Evolutionary conservation across 1,140 invertebrate genomes (phyloP).

Genomic region (Popillia japonica): DNA sequence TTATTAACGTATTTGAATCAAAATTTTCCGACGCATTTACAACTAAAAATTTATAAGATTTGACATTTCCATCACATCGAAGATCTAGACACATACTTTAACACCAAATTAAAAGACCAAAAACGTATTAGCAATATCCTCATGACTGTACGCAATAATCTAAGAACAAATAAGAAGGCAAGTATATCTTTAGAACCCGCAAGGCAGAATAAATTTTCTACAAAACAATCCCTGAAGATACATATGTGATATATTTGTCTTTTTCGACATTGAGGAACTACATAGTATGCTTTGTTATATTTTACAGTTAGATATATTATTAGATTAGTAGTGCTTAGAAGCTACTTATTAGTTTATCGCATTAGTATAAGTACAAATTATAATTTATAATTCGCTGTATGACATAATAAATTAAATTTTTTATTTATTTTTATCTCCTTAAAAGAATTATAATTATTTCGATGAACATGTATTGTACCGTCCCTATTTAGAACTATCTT

Average conservation of each 20-base stretch:
- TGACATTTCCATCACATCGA: background rate
- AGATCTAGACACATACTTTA: background rate
- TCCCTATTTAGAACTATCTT: background rate
- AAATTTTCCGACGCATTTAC: too few species aligned
- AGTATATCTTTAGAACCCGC: slow-evolving; percentile 26
- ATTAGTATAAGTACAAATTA: background rate
- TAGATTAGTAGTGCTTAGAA: background rate
- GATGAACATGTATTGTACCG: slow-evolving; percentile 32
- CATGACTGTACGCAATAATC: slow-evolving; percentile 5
- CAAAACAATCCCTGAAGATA: background rate
- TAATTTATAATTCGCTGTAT: background rate
- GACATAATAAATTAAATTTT: background rate
- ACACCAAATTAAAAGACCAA: slow-evolving; percentile 7
- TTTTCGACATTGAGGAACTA: background rate
- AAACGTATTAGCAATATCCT: background rate
- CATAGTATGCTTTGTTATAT: background rate
- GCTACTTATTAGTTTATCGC: background rate
- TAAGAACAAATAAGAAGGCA: background rate
- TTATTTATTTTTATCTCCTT: background rate
- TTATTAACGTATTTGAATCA: too few species aligned
- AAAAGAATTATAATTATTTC: slow-evolving; percentile 1
- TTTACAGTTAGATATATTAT: background rate
- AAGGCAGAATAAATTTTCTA: slow-evolving; percentile 17
- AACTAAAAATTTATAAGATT: slow-evolving; percentile 1
- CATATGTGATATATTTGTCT: slow-evolving; percentile 19